These are phyloP conservation scores for Ptilonorhynchus violaceus DNA, from an alignment of 2,113 vertebrate genomes.

Conservation along the genomic window DNA sequence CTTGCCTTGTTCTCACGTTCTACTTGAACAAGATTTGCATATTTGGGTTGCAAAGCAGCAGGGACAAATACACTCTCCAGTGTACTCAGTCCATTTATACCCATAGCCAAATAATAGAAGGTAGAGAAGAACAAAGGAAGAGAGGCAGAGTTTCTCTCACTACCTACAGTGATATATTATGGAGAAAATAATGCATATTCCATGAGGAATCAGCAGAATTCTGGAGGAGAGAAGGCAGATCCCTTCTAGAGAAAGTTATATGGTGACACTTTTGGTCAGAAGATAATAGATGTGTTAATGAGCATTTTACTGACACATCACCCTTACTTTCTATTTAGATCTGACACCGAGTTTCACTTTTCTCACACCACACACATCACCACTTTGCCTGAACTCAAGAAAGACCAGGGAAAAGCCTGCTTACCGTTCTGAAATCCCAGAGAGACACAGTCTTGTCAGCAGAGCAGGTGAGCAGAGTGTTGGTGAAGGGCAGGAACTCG, in stretches of 20 bases:
- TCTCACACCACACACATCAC: not conserved
- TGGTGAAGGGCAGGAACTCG: constrained; percentile 77
- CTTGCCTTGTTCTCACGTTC: not conserved
- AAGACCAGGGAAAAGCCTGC: not conserved
- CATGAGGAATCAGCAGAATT: not conserved
- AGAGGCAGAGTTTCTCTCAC: not conserved
- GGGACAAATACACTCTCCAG: not conserved
- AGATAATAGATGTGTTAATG: not conserved
- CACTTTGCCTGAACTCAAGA: not conserved
- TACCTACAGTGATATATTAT: not conserved
- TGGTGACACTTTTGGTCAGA: not conserved
- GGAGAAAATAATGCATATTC: not conserved
- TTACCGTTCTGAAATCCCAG: constrained; percentile 72
- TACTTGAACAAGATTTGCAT: not conserved
- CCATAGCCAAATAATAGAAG: not conserved
- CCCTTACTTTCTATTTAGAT: not conserved
- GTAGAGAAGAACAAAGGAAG: not conserved
- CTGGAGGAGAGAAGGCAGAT: not conserved
- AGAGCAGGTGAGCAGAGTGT: constrained; percentile 67
- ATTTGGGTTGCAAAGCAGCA: not conserved
- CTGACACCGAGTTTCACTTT: not conserved
- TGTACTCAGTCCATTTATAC: not conserved
- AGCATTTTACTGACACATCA: not conserved
- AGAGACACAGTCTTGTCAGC: constrained; percentile 72
- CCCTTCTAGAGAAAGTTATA: not conserved